Percentiles rank a stretch among this genome's conserved stretches.
These are phyloP conservation scores for Boloria euphrosyne DNA, from an alignment of 2,888 invertebrate species.

Conservation along the genomic window DNA sequence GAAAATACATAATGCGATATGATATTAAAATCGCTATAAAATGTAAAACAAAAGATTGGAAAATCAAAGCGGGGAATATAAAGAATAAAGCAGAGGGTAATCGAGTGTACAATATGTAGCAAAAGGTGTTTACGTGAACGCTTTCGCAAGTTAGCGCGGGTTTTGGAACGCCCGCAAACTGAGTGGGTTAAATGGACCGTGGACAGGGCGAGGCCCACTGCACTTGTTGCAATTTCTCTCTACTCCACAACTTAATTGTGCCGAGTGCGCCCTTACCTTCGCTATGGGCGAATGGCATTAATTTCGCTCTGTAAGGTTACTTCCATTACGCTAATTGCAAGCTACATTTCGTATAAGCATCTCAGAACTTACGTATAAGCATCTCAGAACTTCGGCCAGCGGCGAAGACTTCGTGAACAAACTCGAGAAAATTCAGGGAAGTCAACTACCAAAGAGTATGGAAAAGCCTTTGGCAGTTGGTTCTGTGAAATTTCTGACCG, in stretches of 20 bases:
- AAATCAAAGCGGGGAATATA: constrained; percentile 24
- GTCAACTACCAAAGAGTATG: constrained; percentile 71
- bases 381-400: constrained; percentile 71
- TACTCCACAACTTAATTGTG: constrained; percentile 72
- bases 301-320: constrained; percentile 71
- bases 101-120: constrained; percentile 46
- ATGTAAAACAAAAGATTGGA: constrained; percentile 13
- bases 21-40: constrained; percentile 16
- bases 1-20: constrained; percentile 7
- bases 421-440: constrained; percentile 71
- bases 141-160: constrained; percentile 50
- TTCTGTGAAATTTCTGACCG: constrained; percentile 42
- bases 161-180: constrained; percentile 59
- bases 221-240: constrained; percentile 79
- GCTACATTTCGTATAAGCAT: constrained; percentile 78
- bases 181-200: constrained; percentile 77
- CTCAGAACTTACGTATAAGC: constrained; percentile 76
- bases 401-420: constrained; percentile 67
- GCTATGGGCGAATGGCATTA: constrained; percentile 74
- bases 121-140: constrained; percentile 56
- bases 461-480: constrained; percentile 47
- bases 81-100: constrained; percentile 38
- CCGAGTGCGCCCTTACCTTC: constrained; percentile 68
- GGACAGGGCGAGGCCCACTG: constrained; percentile 65
- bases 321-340: constrained; percentile 81